A percentile compares a stretch with the other conserved stretches of the same genome.
Evolutionary conservation across 37 sponge, comb jelly and placozoan genomes (phyloP).

Genomic region (Cliona cf. orientalis): DNA sequence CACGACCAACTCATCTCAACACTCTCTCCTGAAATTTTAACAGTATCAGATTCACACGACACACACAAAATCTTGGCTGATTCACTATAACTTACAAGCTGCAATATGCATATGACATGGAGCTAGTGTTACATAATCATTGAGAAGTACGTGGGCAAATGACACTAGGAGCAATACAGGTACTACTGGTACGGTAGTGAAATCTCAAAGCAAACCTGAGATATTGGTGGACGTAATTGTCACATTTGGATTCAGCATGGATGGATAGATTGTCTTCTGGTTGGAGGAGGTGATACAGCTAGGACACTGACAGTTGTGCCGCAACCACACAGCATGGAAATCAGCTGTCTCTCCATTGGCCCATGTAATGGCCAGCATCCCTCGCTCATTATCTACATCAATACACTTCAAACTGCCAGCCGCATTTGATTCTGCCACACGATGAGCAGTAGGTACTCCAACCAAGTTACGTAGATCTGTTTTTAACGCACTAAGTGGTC

Average conservation of each 20-base stretch:
- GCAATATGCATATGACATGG: no score
- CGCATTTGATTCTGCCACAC: no score
- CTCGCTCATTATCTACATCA: neutral
- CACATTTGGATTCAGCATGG: neutral
- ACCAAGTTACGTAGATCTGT: no score
- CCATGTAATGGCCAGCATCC: neutral
- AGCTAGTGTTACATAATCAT: no score
- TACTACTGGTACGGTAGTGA: neutral
- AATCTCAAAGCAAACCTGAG: neutral
- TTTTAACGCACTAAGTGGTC: no score
- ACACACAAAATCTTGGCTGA: no score
- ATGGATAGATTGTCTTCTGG: conserved; percentile 1
- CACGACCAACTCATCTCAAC: conserved; percentile 11
- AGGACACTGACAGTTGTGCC: conserved; percentile 56
- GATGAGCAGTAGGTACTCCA: no score
- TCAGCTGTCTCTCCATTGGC: neutral
- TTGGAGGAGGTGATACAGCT: conserved; percentile 2
- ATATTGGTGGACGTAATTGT: neutral
- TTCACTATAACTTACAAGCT: no score
- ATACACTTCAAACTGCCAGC: no score
- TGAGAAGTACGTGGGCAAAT: neutral
- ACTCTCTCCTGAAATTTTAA: neutral
- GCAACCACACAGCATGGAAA: conserved; percentile 51
- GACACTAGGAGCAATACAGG: neutral
- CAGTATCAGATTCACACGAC: no score